A percentile compares a stretch with the other conserved stretches of the same genome.
phyloP scores from a whole-genome alignment of 2,888 invertebrate species.

The Horisme vitalbata region DNA sequence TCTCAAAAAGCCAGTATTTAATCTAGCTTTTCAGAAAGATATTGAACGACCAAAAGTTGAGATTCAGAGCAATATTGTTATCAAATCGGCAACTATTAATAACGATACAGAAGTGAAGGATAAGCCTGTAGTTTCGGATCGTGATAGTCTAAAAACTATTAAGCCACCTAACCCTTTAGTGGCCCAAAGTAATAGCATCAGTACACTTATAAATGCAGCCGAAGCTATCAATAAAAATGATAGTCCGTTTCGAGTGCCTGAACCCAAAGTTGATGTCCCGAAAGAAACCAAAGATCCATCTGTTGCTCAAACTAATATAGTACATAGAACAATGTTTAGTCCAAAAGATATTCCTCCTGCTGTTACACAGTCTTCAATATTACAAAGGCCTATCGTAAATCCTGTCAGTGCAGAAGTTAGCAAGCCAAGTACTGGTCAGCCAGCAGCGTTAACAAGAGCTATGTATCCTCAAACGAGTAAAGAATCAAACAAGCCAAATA shows the following conservation, averaged over 20 bases:
- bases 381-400: neutral
- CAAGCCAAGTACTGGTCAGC: neutral
- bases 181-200: conserved; percentile 48
- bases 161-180: conserved; percentile 8
- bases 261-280: conserved; percentile 47
- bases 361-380: neutral
- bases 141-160: conserved; percentile 3
- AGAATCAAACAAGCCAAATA: conserved; percentile 44
- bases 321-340: conserved; percentile 50
- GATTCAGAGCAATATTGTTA: conserved; percentile 72
- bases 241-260: conserved; percentile 53
- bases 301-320: conserved; percentile 29
- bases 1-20: conserved; percentile 42
- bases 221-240: conserved; percentile 67
- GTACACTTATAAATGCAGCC: conserved; percentile 63
- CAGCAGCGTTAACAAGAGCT: neutral
- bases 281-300: conserved; percentile 46
- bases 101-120: conserved; percentile 51
- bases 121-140: conserved; percentile 2
- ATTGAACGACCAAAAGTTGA: conserved; percentile 53
- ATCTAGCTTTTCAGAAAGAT: conserved; percentile 43
- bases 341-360: conserved; percentile 44
- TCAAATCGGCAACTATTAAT: conserved; percentile 53
- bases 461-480: conserved; percentile 1
- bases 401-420: neutral